Evolutionary conservation across 2,113 vertebrate genomes (phyloP), one percentile per base, ranked within the genome.

Genomic region (Heterotis niloticus): DNA sequence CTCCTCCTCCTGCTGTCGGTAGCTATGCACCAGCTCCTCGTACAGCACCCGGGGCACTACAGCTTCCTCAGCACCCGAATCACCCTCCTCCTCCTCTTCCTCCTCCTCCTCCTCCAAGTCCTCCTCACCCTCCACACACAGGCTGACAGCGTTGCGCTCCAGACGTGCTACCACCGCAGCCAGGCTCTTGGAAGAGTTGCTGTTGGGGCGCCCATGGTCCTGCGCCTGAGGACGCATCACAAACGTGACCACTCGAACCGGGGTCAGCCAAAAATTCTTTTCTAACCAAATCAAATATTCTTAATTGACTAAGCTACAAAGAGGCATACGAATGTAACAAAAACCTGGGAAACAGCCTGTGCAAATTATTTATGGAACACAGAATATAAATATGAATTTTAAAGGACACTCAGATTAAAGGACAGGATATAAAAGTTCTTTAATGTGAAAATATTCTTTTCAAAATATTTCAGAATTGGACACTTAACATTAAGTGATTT

Each of bases 1-100:
- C 88, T 99, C 97, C 85, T 98, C 96, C 83, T 98, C 96, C 62
- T 98, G 96, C 88, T 99, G 97, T 84, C 97, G 94, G 89, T 98
- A 99, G 90, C 95, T 98, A 86, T 94, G 95, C 82, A 99, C 92
- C 85, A 99, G 91, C 88, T 99, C 96, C 90, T 98, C 97, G 0
- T 99, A 99, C 67, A 98, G 90, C 83, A 97, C 94, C 75, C 96
- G 91, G 76, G 97, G 97, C 87, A 99, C 96, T 59, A 94, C 93
- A 0, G 96, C 94, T 0, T 92, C 91, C 13, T 92, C 92, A 44
- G 88, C 84, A 29, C 91, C 90, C 0, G 86, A 86, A 59, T 86
- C 86, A 59, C 88, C 88, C 82, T 88, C 86, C 0, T 84, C 90
- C 76, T 91, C 89, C 62, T 91, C 89, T 64, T 92, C 91, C 54